These are phyloP conservation scores for Drosophila truncata DNA, from an alignment of 1,140 invertebrate genomes.

Conservation along the genomic window DNA sequence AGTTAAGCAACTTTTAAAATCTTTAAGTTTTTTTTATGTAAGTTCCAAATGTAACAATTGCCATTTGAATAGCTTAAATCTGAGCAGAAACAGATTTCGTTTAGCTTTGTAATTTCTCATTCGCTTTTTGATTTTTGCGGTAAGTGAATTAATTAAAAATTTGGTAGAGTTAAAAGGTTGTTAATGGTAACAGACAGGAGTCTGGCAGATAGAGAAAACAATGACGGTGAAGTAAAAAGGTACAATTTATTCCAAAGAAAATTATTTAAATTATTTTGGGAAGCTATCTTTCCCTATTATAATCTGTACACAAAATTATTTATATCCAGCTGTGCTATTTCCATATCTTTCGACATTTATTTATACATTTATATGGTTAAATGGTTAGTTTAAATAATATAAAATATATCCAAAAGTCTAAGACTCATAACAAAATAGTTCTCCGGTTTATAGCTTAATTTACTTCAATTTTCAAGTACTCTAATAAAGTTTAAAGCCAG, in stretches of 20 bases:
- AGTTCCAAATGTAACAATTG: not conserved
- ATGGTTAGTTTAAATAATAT: too few relatives aligned
- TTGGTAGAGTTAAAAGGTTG: not conserved
- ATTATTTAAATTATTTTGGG: not conserved
- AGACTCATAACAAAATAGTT: not conserved
- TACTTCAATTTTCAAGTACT: not conserved
- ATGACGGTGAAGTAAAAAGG: slow-evolving; percentile 1
- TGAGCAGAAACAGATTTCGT: not conserved
- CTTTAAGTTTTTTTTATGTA: not conserved
- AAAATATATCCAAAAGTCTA: too few relatives aligned
- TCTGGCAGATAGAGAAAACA: too few relatives aligned
- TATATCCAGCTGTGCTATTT: too few relatives aligned
- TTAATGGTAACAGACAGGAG: slow-evolving; percentile 1
- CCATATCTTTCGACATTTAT: not conserved
- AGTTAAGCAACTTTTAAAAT: slow-evolving; percentile 31
- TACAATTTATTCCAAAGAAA: not conserved
- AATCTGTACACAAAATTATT: too few relatives aligned
- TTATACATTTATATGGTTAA: too few relatives aligned
- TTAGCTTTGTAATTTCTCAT: not conserved
- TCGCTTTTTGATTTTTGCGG: not conserved
- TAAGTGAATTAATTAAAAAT: slow-evolving; percentile 10
- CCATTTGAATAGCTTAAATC: slow-evolving; percentile 29
- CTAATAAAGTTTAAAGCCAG: not conserved
- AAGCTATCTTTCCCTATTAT: not conserved
- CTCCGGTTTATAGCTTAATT: not conserved